A percentile compares a stretch with the other conserved stretches of the same genome.
Evolutionary conservation across 2,113 vertebrate genomes (phyloP).

Genomic region (Melanotaenia duboulayi): DNA sequence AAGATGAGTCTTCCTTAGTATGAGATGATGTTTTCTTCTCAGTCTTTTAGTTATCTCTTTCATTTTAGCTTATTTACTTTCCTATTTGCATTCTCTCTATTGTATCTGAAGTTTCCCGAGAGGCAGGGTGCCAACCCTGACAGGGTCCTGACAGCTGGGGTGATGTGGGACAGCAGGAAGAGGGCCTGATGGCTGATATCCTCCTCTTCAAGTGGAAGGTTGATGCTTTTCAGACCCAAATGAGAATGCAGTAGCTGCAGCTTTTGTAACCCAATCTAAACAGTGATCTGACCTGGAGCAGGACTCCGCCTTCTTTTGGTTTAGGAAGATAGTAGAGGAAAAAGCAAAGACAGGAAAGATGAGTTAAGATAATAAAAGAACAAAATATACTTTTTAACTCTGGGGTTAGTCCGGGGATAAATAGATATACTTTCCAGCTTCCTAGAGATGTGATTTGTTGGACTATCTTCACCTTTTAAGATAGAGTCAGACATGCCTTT

Average conservation of each 20-base stretch:
- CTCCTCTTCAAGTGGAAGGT: neutral
- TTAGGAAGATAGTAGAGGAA: neutral
- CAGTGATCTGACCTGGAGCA: neutral
- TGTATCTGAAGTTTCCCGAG: neutral
- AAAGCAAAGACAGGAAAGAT: neutral
- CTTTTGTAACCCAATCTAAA: neutral
- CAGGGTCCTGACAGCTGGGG: too few species aligned
- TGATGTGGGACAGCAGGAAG: too few species aligned
- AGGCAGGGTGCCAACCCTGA: neutral
- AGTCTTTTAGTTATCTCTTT: neutral
- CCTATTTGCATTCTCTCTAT: too few species aligned
- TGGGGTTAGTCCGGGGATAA: neutral
- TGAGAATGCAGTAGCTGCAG: neutral
- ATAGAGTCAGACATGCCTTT: neutral
- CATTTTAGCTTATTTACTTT: neutral
- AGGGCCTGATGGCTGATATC: neutral
- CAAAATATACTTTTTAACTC: neutral
- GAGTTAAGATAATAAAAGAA: neutral
- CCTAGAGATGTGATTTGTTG: neutral
- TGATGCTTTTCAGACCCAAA: neutral
- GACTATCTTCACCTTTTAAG: neutral
- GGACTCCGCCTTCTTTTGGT: too few species aligned
- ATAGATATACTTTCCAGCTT: neutral
- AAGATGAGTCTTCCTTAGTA: too few species aligned
- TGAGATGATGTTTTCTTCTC: neutral